These are phyloP conservation scores for Chrysogorgia sp. DNA, from an alignment of 92 coral and sea anemone genomes.

Conservation along the genomic window DNA sequence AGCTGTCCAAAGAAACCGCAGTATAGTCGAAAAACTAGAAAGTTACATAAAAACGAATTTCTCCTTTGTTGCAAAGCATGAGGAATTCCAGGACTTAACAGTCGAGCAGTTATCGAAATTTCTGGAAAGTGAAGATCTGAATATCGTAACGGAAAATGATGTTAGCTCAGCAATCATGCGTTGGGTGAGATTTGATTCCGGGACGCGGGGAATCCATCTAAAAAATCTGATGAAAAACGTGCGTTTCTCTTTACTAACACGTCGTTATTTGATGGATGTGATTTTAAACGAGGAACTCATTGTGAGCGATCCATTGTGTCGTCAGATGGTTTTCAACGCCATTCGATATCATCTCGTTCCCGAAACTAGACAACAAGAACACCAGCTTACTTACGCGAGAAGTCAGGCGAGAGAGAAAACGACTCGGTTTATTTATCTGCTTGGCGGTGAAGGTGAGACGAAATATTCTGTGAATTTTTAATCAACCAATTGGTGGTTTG, in stretches of 20 bases:
- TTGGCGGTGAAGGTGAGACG: conserved; percentile 94
- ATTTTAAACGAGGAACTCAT: conserved; percentile 82
- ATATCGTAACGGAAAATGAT: conserved; percentile 85
- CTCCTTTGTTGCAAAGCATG: conserved; percentile 73
- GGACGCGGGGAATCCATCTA: conserved; percentile 62
- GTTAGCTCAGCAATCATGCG: conserved; percentile 79
- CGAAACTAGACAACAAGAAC: conserved; percentile 66
- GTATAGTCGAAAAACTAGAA: conserved; percentile 72
- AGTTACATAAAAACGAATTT: conserved; percentile 82
- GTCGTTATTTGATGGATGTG: conserved; percentile 87
- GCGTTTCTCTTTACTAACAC: conserved; percentile 87
- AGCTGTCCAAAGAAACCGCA: conserved; percentile 67
- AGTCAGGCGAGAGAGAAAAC: conserved; percentile 79
- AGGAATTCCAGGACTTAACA: conserved; percentile 72
- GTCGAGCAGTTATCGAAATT: conserved; percentile 70
- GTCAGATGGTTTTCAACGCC: conserved; percentile 83
- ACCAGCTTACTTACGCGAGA: conserved; percentile 34
- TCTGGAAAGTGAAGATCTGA: conserved; percentile 81
- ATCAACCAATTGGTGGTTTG: too few species aligned
- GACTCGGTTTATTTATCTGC: conserved; percentile 79
- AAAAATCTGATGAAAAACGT: conserved; percentile 76
- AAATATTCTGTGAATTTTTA: neutral
- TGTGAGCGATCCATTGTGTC: conserved; percentile 75
- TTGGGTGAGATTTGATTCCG: conserved; percentile 78
- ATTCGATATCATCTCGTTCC: conserved; percentile 93